Base-by-base conservation (phyloP, 2,113 vertebrate species). In the Amazona guildingii region DNA sequence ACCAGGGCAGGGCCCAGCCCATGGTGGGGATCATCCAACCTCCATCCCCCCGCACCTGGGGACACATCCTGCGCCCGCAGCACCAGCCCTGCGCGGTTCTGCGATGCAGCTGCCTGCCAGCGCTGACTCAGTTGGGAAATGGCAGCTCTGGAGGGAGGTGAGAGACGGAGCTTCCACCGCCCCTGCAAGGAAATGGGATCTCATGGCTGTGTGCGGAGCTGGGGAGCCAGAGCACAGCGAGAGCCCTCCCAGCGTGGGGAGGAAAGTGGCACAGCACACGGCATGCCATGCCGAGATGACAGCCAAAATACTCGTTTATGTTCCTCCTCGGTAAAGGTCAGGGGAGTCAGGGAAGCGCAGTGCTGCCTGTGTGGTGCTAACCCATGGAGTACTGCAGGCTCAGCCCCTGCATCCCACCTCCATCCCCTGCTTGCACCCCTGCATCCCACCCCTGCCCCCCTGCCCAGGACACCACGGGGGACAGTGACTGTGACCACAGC, bases 391-490 rank as follows among this genome's bases (percentile, higher is more conserved):
- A 62, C 63, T 15, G 68, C 51, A 20, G 55, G 27, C 24, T 64
- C 3, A 7, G 7, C 35, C 24, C 35, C 49, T 46, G 10, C 52
- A 17, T 10, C 25, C 55, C 84, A 28, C 29, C 51, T 8, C 49
- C n/a, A 0, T 13, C 5, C 33, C 67, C 43, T 4, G 2, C 1
- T 9, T 12, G 3, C 21, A 21, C 31, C 55, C n/a, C 55, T 20
- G 35, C 31, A 29, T 25, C 57, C 69, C 51, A 13, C 8, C 39
- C 18, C 72, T 59, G 13, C 39, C 33, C 31, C 37, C n/a, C 51
- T 3, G 13, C 39, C 33, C 74, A 41, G n/a, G 12, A 0, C 0
- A 0, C 10, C 27, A 2, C 0, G 0, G 19, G 48, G 55, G 14
- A 18, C 23, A 3, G 78, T 31, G 57, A 27, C 83, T 19, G 0